Conservation (phyloP, 2,113 vertebrate genomes). For the Baryphthengus martii region DNA sequence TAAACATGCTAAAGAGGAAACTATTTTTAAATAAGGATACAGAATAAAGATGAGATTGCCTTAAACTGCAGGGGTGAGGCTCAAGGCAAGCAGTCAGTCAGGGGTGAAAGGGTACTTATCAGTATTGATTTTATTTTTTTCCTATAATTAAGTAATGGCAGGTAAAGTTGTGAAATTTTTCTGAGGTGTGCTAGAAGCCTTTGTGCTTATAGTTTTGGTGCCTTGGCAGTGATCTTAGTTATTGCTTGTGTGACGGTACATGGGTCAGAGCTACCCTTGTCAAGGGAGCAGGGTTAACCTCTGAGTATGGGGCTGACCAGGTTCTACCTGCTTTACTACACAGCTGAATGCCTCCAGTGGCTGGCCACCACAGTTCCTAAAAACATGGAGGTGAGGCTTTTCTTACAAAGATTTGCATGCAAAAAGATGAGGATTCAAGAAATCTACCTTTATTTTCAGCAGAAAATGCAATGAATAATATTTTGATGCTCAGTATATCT, state of each 20-base stretch:
- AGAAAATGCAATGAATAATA: background rate
- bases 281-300: background rate
- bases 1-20: background rate
- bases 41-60: background rate
- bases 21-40: background rate
- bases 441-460: background rate
- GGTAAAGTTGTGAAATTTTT: background rate
- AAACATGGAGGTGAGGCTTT: background rate
- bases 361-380: background rate
- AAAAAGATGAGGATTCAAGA: background rate
- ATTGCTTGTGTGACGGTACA: rapidly evolving
- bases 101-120: background rate
- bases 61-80: background rate
- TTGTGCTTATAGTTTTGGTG: background rate
- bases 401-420: background rate
- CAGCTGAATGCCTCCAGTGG: background rate
- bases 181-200: background rate
- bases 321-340: background rate
- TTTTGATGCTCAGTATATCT: background rate
- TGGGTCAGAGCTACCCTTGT: background rate
- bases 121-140: background rate
- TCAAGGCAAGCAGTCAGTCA: background rate
- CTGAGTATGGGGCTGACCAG: background rate
- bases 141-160: background rate
- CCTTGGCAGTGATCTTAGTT: rapidly evolving